Percentiles rank a stretch among this genome's conserved stretches.
These are phyloP conservation scores for Apoda limacodes DNA, from an alignment of 2,888 invertebrate species.

Conservation along the genomic window DNA sequence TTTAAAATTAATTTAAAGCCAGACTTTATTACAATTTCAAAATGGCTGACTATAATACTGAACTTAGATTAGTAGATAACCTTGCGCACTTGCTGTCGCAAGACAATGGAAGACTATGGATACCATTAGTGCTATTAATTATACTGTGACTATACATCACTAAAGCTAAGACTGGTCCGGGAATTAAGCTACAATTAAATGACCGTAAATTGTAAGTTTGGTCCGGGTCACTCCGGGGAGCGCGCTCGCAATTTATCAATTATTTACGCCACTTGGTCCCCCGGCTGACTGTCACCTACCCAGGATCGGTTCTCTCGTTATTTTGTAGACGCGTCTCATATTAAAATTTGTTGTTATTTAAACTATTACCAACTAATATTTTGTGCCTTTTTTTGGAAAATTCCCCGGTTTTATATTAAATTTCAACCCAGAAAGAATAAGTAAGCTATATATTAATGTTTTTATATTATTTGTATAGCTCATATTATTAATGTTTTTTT, in stretches of 20 bases:
- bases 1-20: neutral
- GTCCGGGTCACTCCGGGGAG: conserved; percentile 56
- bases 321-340: conserved; percentile 24
- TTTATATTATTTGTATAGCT: too few species aligned
- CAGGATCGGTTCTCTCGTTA: conserved; percentile 41
- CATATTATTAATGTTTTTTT: too few species aligned
- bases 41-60: neutral
- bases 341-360: conserved; percentile 34
- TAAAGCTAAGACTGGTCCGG: conserved; percentile 50
- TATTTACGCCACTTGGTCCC: conserved; percentile 64
- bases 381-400: too few species aligned
- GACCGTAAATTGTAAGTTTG: conserved; percentile 63
- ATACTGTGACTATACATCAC: conserved; percentile 60
- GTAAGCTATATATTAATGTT: too few species aligned
- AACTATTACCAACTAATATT: too few species aligned
- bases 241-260: conserved; percentile 68
- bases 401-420: too few species aligned
- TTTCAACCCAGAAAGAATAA: too few species aligned
- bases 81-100: too few species aligned
- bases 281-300: conserved; percentile 30
- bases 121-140: conserved; percentile 21
- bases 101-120: too few species aligned
- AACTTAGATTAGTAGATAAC: too few species aligned
- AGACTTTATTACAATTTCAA: neutral
- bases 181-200: conserved; percentile 68